Percentiles rank a stretch among this genome's conserved stretches.
These are phyloP conservation scores for Botia almorhae DNA, from an alignment of 2,797 vertebrate species.

Conservation along the genomic window DNA sequence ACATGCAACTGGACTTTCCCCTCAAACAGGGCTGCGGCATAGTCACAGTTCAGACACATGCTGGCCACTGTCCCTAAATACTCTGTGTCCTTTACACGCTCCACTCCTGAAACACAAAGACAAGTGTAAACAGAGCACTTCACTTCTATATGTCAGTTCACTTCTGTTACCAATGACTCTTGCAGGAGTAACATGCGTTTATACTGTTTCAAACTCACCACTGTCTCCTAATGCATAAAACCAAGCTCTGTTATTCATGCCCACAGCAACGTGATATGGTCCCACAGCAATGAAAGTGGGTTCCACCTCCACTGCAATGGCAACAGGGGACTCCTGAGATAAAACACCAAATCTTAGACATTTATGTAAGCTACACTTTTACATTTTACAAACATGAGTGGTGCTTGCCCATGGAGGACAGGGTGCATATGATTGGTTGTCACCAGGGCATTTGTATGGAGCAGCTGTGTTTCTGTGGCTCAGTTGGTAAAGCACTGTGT, in stretches of 20 bases:
- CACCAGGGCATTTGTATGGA: too few species aligned
- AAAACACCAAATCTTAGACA: neutral
- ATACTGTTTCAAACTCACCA: conserved; percentile 61
- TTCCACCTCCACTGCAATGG: conserved; percentile 91
- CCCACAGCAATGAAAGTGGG: conserved; percentile 93
- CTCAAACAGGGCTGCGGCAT: conserved; percentile 94
- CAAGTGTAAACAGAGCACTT: neutral
- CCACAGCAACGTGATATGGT: conserved; percentile 91
- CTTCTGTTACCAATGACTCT: neutral
- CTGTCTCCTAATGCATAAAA: conserved; percentile 89
- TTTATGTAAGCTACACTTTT: neutral
- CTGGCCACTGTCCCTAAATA: conserved; percentile 92
- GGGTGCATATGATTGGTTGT: too few species aligned
- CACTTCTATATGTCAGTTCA: neutral
- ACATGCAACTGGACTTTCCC: conserved; percentile 95
- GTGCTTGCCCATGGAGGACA: neutral
- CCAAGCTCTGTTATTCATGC: conserved; percentile 99
- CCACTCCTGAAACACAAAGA: conserved; percentile 77
- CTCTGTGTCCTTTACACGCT: conserved; percentile 90
- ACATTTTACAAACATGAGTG: neutral
- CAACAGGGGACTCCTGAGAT: conserved; percentile 82
- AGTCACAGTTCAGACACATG: conserved; percentile 91
- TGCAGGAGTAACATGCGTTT: neutral
- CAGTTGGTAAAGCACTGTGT: too few species aligned
- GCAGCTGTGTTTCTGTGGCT: too few species aligned